A percentile compares a stretch with the other conserved stretches of the same genome.
phyloP scores from a whole-genome alignment of 2,797 vertebrate genomes.

The Cuniculus paca region DNA sequence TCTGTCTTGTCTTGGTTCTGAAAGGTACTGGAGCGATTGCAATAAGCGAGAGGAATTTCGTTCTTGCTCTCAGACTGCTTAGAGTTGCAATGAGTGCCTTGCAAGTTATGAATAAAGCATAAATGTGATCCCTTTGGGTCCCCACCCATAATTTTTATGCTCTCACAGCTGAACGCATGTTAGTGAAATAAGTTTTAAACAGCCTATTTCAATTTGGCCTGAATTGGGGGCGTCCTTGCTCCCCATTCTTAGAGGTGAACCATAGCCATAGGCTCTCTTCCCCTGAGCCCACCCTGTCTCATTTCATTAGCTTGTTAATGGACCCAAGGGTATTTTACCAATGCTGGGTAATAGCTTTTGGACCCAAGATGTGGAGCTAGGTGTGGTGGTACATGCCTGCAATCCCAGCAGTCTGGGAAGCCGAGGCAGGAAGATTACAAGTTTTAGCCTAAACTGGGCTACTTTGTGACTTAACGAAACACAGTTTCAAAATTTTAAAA shows the following conservation, averaged over 20 bases:
- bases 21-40: not conserved
- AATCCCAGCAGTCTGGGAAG: not conserved
- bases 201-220: no score
- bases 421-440: not conserved
- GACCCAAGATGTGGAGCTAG: not conserved
- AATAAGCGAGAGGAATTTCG: not conserved
- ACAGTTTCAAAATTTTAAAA: not conserved
- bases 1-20: not conserved
- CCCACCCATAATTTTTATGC: not conserved
- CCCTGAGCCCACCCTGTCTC: not conserved
- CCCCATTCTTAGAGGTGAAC: no score
- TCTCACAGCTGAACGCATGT: not conserved
- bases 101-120: not conserved
- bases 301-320: no score
- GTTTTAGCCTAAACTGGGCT: not conserved
- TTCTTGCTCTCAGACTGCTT: not conserved
- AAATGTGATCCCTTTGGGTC: not conserved
- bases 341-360: not conserved
- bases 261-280: not conserved
- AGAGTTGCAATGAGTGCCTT: no score
- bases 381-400: not conserved
- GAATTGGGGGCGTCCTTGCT: not conserved
- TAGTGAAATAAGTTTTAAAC: not conserved
- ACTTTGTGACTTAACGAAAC: not conserved
- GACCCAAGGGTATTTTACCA: not conserved